Base-by-base conservation (phyloP, 2,888 invertebrate genomes). In the Myopa testacea region DNA sequence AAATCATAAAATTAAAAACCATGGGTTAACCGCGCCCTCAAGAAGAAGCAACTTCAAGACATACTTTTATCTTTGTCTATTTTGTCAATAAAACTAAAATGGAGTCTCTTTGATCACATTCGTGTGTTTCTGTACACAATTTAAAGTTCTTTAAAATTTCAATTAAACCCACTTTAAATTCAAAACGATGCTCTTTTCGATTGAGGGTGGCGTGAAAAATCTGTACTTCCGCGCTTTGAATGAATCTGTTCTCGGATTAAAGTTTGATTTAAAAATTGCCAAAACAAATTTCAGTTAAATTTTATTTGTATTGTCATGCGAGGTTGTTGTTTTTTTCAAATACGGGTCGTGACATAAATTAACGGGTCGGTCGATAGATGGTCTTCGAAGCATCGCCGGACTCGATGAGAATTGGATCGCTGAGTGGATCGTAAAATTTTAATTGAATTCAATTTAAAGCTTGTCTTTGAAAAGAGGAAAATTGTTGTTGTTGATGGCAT, bases 371-470 rank as follows among this genome's bases (percentile, higher is more conserved):
- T n/a, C 16, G 26, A 60, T n/a, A 8, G 26, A 60, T n/a, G 26
- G 7, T 8, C n/a, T 7, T 12, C 62, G 26, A 26, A 63, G 26
- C n/a, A 63, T 63, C 26, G 62, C 4, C 26, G 26, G 26, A 26
- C 26, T 26, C 26, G 26, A 26, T 26, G 26, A 26, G 26, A 26
- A n/a, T n/a, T n/a, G 26, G 2, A 26, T 26, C 26, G 26, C 26
- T 26, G 26, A 45, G 40, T 58, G 75, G 55, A 10, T 84, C 85
- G 83, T 85, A 85, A 85, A 85, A 85, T 81, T 76, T 82, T 82
- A 86, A 85, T 86, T 82, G 80, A 81, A 81, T 85, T 86, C 84
- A 84, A 85, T 86, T 78, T 63, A 58, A 68, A 68, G 55, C 12
- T 75, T 67, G 26, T 68, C 65, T 75, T 19, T 63, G 19, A 52